Conservation (phyloP, 2,113 vertebrate genomes). For the Paralichthys olivaceus region DNA sequence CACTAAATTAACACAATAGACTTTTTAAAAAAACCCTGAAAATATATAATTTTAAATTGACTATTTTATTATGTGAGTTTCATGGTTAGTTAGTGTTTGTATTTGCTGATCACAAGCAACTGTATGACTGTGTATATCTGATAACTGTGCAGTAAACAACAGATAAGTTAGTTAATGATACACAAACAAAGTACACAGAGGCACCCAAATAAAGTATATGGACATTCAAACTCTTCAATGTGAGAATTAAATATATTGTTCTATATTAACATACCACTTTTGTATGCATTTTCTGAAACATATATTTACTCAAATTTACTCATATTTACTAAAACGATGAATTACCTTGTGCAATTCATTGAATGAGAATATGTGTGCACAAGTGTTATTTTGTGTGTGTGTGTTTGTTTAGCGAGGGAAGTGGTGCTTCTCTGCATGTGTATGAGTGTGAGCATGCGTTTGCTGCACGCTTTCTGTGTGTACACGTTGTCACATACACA, state of each 20-base stretch:
- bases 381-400: neutral
- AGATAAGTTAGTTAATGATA: too few relatives aligned
- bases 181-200: too few relatives aligned
- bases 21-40: neutral
- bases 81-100: too few relatives aligned
- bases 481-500: constrained; percentile 54
- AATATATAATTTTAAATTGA: too few relatives aligned
- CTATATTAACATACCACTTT: neutral
- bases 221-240: too few relatives aligned
- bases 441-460: constrained; percentile 39
- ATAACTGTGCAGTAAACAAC: too few relatives aligned
- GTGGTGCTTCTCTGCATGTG: neutral
- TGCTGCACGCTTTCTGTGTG: constrained; percentile 50
- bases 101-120: too few relatives aligned
- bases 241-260: too few relatives aligned
- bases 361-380: neutral
- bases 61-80: too few relatives aligned
- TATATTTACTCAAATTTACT: neutral
- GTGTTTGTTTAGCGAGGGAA: neutral
- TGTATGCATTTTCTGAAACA: neutral
- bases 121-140: too few relatives aligned
- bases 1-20: neutral
- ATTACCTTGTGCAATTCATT: neutral
- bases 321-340: neutral
- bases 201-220: too few relatives aligned